Conservation (phyloP, 2,797 vertebrate genomes). For the Eospalax fontanierii region DNA sequence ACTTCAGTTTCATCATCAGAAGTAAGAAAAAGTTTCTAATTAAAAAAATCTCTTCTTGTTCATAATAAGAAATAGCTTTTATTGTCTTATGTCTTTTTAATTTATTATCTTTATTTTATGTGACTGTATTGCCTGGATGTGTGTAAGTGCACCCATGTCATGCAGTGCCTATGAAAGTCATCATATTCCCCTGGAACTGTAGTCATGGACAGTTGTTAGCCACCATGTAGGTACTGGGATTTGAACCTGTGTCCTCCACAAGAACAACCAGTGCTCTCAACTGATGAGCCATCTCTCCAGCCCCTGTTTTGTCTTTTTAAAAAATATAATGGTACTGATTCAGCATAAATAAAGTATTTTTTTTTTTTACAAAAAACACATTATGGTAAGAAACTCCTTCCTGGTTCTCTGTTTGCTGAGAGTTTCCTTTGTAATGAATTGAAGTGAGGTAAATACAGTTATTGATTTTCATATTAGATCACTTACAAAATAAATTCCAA, state of each 20-base stretch:
- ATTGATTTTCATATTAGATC: background rate
- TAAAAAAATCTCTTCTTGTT: no score
- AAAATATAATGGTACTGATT: background rate
- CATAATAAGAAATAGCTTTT: background rate
- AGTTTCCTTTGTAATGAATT: background rate
- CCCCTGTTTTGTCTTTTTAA: no score
- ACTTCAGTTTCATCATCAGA: background rate
- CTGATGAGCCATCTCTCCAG: no score
- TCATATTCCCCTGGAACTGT: no score
- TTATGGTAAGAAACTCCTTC: background rate
- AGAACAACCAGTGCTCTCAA: no score
- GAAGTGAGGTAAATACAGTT: background rate
- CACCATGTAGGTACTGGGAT: no score
- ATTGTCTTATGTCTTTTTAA: background rate
- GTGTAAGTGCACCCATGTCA: no score
- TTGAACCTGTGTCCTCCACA: no score
- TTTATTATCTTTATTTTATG: background rate
- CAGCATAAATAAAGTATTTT: background rate
- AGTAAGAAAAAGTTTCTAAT: background rate
- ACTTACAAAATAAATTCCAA: background rate
- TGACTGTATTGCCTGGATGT: no score
- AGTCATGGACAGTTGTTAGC: no score
- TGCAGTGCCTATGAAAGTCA: no score
- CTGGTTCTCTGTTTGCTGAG: background rate
- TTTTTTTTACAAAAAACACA: background rate